phyloP scores from a whole-genome alignment of 1,140 invertebrate species.

The Wasmannia auropunctata region DNA sequence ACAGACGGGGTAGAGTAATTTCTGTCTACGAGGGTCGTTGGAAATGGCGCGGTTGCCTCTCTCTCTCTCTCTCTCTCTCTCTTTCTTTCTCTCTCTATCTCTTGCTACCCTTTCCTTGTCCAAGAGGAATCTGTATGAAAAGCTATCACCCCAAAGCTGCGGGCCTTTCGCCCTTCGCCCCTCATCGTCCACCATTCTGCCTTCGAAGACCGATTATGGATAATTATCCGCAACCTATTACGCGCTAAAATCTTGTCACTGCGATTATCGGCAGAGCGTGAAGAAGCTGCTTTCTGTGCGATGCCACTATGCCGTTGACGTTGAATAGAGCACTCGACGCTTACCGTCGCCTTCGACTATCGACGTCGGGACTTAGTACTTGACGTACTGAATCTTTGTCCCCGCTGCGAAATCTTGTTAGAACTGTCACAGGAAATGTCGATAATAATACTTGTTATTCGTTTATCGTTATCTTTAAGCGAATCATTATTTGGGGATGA shows the following conservation, averaged over 20 bases:
- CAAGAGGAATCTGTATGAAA: slow-evolving; percentile 48
- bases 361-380: slow-evolving; percentile 41
- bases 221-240: slow-evolving; percentile 76
- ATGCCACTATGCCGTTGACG: slow-evolving; percentile 31
- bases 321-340: slow-evolving; percentile 53
- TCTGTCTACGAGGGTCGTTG: slow-evolving; percentile 66
- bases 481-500: background rate
- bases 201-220: slow-evolving; percentile 71
- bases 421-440: background rate
- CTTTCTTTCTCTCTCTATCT: background rate
- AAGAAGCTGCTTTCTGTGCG: slow-evolving; percentile 52
- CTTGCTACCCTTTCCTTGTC: background rate
- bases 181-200: slow-evolving; percentile 15
- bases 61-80: slow-evolving; percentile 1
- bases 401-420: slow-evolving; percentile 11
- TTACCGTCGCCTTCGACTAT: slow-evolving; percentile 47
- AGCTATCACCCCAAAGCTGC: slow-evolving; percentile 25
- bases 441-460: slow-evolving; percentile 29
- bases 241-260: slow-evolving; percentile 74
- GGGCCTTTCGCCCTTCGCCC: background rate
- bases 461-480: background rate
- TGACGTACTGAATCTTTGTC: slow-evolving; percentile 21
- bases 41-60: slow-evolving; percentile 25
- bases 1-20: slow-evolving; percentile 58
- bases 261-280: slow-evolving; percentile 70